These are phyloP conservation scores for Betta splendens DNA, from an alignment of 2,797 vertebrate species.

Conservation along the genomic window DNA sequence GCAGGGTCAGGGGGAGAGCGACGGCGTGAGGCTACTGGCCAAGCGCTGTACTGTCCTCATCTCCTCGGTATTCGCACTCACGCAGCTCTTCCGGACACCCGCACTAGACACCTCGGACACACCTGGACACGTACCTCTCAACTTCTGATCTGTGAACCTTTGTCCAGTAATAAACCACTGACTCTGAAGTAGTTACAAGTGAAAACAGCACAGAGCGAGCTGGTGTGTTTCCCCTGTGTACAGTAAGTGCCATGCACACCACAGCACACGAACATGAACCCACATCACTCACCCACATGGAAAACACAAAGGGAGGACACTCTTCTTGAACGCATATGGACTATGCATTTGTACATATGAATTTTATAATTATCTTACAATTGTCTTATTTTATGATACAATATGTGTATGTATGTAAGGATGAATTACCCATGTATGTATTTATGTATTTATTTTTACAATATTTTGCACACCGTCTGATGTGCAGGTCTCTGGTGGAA, in stretches of 20 bases:
- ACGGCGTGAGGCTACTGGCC: slow-evolving; percentile 86
- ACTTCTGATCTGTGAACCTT: slow-evolving; percentile 76
- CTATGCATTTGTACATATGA: slow-evolving; percentile 84
- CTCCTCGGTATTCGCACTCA: slow-evolving; percentile 90
- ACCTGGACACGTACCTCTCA: slow-evolving; percentile 75
- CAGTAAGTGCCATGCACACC: slow-evolving; percentile 82
- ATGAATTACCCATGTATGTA: slow-evolving; percentile 80
- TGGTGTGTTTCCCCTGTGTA: slow-evolving; percentile 77
- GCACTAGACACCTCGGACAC: slow-evolving; percentile 72
- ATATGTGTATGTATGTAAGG: slow-evolving; percentile 79
- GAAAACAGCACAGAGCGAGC: slow-evolving; percentile 64
- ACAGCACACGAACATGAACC: slow-evolving; percentile 64
- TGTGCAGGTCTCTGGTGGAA: slow-evolving; percentile 65
- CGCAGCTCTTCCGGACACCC: slow-evolving; percentile 89
- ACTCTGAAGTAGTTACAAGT: slow-evolving; percentile 42
- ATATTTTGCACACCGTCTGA: slow-evolving; percentile 79
- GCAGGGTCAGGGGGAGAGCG: slow-evolving; percentile 76
- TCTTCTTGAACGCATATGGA: slow-evolving; percentile 75
- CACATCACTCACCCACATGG: slow-evolving; percentile 41
- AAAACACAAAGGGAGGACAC: slow-evolving; percentile 44
- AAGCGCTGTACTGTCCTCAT: slow-evolving; percentile 93
- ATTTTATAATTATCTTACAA: slow-evolving; percentile 84
- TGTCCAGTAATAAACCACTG: slow-evolving; percentile 42
- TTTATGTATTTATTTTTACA: slow-evolving; percentile 87
- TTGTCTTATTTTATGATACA: slow-evolving; percentile 83